Evolutionary conservation across 2,888 invertebrate species (phyloP).

Genomic region (Dynastes grantii): DNA sequence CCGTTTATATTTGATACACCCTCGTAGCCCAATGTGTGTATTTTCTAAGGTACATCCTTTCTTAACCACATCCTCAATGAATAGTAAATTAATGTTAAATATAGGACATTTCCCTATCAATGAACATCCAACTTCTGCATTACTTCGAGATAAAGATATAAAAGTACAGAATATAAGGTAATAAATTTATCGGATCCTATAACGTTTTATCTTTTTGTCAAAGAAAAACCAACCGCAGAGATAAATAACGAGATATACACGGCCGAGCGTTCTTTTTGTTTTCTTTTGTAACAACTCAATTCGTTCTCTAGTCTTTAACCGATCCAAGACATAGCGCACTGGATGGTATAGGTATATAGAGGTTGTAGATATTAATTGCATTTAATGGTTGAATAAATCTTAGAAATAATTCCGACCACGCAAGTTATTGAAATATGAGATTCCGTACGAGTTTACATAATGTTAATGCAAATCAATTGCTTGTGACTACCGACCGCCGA

Average conservation of each 20-base stretch:
- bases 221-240: slow-evolving; percentile 27
- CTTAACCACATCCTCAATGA: no score
- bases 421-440: slow-evolving; percentile 67
- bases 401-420: slow-evolving; percentile 61
- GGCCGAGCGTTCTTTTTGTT: slow-evolving; percentile 8
- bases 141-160: background rate
- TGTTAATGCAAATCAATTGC: slow-evolving; percentile 71
- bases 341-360: slow-evolving; percentile 3
- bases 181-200: slow-evolving; percentile 33
- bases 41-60: background rate
- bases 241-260: slow-evolving; percentile 34
- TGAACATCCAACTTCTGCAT: no score
- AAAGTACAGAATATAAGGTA: background rate
- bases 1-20: no score
- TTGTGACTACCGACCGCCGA: slow-evolving; percentile 67
- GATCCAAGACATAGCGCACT: slow-evolving; percentile 12
- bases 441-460: slow-evolving; percentile 69
- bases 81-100: no score
- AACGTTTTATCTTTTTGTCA: slow-evolving; percentile 24
- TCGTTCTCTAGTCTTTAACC: slow-evolving; percentile 22
- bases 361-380: slow-evolving; percentile 52
- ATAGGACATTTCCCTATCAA: no score
- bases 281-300: slow-evolving; percentile 46
- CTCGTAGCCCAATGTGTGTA: no score
- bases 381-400: slow-evolving; percentile 59